A percentile compares a stretch with the other conserved stretches of the same genome.
Evolutionary conservation across 2,113 vertebrate genomes (phyloP).

Genomic region (Prunella fulvescens): DNA sequence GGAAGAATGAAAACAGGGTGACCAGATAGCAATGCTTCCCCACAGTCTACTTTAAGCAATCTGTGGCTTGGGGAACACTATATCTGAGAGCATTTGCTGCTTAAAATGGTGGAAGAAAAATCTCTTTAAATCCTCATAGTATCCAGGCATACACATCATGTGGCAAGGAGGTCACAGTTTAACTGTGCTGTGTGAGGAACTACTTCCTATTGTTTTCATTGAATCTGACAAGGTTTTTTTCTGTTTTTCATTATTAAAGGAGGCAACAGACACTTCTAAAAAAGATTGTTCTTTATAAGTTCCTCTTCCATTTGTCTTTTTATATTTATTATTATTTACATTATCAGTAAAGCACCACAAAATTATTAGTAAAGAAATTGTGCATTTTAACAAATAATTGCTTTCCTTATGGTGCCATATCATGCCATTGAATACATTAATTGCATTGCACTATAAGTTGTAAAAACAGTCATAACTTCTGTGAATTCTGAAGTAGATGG

Average conservation of each 20-base stretch:
- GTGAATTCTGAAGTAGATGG: constrained; percentile 33
- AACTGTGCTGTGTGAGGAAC: not conserved
- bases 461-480: constrained; percentile 3
- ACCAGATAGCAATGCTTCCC: not conserved
- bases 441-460: constrained; percentile 9
- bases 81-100: not conserved
- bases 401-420: constrained; percentile 42
- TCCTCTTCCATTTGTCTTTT: not conserved
- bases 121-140: not conserved
- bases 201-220: not conserved
- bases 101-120: not conserved
- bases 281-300: not conserved
- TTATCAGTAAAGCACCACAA: constrained; percentile 9
- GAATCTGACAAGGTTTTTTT: not conserved
- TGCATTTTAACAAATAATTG: constrained; percentile 9
- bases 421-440: constrained; percentile 15
- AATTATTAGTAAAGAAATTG: not conserved
- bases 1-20: not conserved
- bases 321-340: not conserved
- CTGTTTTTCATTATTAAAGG: not conserved
- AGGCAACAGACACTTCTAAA: not conserved
- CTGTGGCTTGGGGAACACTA: not conserved
- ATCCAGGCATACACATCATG: not conserved
- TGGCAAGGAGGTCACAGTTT: not conserved
- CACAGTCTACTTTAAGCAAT: not conserved